Base-by-base conservation (phyloP, 2,888 invertebrate species). In the Labia minor region DNA sequence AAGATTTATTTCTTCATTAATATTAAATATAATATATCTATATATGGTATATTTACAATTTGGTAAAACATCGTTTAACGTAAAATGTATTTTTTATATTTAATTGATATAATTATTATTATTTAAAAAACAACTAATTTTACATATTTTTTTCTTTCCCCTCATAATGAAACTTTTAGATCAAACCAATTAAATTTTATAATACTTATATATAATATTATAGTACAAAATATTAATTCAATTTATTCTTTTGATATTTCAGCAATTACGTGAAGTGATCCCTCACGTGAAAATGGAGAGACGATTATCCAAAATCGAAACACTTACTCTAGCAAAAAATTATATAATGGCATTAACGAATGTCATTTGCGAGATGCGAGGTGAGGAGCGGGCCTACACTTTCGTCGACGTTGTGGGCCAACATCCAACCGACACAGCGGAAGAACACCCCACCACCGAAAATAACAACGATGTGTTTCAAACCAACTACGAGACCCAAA, bases 261-360 rank as follows among this genome's bases (percentile, higher is more conserved):
- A 91, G 86, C 89, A 88, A 73, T 80, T 92, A 65, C 83, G 92
- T 26, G 86, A 89, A 75, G 92, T 92, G 1, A 91, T 92, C 72
- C 92, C 92, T 0, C 92, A 92, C 74, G 87, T 92, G 37, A 88
- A 89, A 76, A 87, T 89, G 79, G 90, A 90, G 72, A 81, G 91
- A 68, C 89, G 90, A 74, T 80, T 93, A 69, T 91, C 91, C 6
- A 93, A 93, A 79, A 90, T 93, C 72, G 92, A 92, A 78, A 93
- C 92, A 0, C 78, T 93, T 69, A 92, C 92, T 10, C 79, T 93
- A 76, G 92, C 92, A 72, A 91, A 90, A 80, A 92, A 92, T 79
- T 93, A 92, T 77, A 92, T 93, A 69, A 92, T 90, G 81, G 91
- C 92, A 14, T 81, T 93, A 70, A 92, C 92, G 21, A 92, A 92